Base-by-base conservation (phyloP, 1,140 invertebrate species). In the Whitmania pigra region DNA sequence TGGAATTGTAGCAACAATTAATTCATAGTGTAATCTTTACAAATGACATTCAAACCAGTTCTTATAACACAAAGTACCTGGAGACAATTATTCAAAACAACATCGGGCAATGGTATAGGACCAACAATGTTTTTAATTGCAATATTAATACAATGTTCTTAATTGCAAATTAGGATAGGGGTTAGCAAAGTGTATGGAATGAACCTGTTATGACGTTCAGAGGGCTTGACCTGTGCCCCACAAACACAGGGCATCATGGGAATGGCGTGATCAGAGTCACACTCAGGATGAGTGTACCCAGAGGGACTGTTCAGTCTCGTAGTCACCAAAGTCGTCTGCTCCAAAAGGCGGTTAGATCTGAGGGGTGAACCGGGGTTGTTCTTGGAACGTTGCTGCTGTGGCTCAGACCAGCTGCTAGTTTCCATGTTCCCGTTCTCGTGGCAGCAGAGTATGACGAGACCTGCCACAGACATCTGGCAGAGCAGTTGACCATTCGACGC, bases 241-340 rank as follows among this genome's bases (percentile, higher is more conserved):
- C 57, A 63, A n/a, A 63, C 57, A 20, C 57, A 63, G 57, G 57
- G 57, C 22, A 63, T 31, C 57, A 63, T 63, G 57, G 57, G 57
- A 13, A 63, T 63, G 57, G 57, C 57, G 22, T 63, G 57, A 18
- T 63, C 57, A 7, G 29, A 25, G 11, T 63, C 57, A 15, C 57
- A 63, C 29, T 63, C 57, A 1, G 57, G 57, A 17, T 63, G 57
- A 18, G 57, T 63, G 29, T 63, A 63, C 29, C 57, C 57, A 18
- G 57, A 63, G 9, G 57, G 57, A 22, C 11, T 63, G 22, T 11
- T 20, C 9, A 20, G 57, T n/a, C 57, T 63, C 2, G 43, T 11
- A 1, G 43, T 1, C 11, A 49, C 43, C 43, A 17, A 1, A 17
- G 43, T 17, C 57, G 22, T 1, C 57, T 63, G 57, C 57, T 63